Percentiles rank a stretch among this genome's conserved stretches.
phyloP scores from a whole-genome alignment of 2,797 vertebrate genomes.

The Todus mexicanus region DNA sequence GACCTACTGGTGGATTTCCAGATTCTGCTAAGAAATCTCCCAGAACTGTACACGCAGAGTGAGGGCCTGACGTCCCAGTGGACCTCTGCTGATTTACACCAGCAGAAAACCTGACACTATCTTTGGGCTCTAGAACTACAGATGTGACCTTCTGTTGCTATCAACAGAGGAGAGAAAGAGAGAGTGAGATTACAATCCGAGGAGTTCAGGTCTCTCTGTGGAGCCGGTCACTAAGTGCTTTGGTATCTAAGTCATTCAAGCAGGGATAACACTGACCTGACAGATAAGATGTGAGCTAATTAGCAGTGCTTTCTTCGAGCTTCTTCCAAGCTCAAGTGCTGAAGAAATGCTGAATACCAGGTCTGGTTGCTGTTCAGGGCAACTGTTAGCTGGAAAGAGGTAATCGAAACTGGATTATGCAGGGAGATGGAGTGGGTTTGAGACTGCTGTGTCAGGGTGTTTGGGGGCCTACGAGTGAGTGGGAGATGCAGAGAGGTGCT shows the following conservation, averaged over 20 bases:
- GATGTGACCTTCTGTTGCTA: neutral
- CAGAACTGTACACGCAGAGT: neutral
- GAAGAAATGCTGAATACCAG: neutral
- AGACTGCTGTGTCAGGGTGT: neutral
- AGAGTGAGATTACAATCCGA: neutral
- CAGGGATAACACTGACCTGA: neutral
- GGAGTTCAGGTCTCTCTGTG: neutral
- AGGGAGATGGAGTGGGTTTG: neutral
- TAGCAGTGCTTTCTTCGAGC: neutral
- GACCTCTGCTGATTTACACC: neutral
- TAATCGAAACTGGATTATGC: neutral
- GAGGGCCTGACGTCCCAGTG: neutral
- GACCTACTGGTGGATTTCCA: neutral
- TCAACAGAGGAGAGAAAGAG: neutral
- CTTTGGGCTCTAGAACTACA: neutral
- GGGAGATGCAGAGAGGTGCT: neutral
- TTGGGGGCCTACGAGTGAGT: neutral
- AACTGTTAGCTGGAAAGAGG: neutral
- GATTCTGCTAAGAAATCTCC: neutral
- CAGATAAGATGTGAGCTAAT: neutral
- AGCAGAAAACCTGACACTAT: neutral
- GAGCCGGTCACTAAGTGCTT: neutral
- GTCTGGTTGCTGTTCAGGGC: neutral
- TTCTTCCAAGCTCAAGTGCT: neutral
- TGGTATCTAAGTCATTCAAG: neutral